phyloP scores from a whole-genome alignment of 2,888 invertebrate species.

The Pyrrhosoma nymphula region DNA sequence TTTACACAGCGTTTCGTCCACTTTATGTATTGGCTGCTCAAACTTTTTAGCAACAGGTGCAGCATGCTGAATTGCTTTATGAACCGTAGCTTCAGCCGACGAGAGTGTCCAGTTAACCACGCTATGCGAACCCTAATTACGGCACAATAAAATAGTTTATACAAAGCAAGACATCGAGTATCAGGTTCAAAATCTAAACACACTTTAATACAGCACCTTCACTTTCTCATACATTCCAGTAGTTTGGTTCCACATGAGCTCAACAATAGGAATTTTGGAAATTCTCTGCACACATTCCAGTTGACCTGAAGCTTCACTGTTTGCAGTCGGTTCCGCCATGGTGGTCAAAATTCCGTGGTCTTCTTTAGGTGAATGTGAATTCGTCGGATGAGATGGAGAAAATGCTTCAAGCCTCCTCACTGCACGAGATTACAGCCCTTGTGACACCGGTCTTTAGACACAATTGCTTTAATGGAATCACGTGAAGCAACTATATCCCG shows the following conservation, averaged over 20 bases:
- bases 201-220: constrained; percentile 77
- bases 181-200: not conserved
- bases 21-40: constrained; percentile 80
- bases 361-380: not conserved
- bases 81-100: constrained; percentile 81
- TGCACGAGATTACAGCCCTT: not conserved
- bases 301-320: constrained; percentile 54
- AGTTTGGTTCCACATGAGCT: constrained; percentile 81
- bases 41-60: constrained; percentile 82
- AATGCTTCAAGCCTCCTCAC: not conserved
- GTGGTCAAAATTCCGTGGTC: not conserved
- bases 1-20: constrained; percentile 84
- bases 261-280: constrained; percentile 68
- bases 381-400: not conserved
- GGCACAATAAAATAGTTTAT: constrained; percentile 55
- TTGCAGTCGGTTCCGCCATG: constrained; percentile 25
- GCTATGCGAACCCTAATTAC: constrained; percentile 80
- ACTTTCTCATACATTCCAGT: constrained; percentile 81
- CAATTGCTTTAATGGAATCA: not conserved
- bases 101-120: constrained; percentile 85
- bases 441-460: not conserved
- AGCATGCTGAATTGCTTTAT: constrained; percentile 73
- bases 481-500: not conserved
- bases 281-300: constrained; percentile 71
- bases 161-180: not conserved